These are phyloP conservation scores for Albula glossodonta DNA, from an alignment of 2,113 vertebrate species.

Conservation along the genomic window DNA sequence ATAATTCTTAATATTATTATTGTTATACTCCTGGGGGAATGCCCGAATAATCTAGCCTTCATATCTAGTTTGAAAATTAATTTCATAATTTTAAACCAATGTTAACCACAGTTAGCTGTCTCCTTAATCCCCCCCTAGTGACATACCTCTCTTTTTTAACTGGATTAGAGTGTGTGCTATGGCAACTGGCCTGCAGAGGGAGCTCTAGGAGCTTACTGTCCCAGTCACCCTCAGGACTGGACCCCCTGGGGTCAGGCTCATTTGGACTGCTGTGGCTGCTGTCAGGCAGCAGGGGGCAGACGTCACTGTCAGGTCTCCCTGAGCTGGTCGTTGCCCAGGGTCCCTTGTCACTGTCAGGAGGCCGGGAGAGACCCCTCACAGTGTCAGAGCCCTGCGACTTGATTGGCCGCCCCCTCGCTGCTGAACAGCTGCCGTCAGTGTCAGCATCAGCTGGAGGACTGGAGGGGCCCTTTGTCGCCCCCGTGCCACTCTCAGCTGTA, in stretches of 20 bases:
- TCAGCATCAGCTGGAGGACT: conserved; percentile 85
- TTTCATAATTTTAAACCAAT: too few species aligned
- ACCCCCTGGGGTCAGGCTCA: conserved; percentile 66
- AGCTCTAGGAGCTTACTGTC: conserved; percentile 56
- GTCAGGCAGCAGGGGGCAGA: conserved; percentile 76
- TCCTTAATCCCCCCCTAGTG: too few species aligned
- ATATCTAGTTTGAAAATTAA: too few species aligned
- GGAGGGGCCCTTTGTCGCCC: conserved; percentile 52
- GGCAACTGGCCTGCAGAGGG: neutral
- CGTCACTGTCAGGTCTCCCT: conserved; percentile 96
- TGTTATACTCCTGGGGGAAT: neutral
- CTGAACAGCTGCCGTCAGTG: conserved; percentile 88
- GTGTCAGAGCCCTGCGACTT: conserved; percentile 79
- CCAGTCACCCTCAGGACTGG: conserved; percentile 79
- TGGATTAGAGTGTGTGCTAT: neutral
- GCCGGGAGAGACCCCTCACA: conserved; percentile 81
- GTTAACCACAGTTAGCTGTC: too few species aligned
- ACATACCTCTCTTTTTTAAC: too few species aligned
- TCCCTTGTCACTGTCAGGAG: conserved; percentile 88
- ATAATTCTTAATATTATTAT: neutral
- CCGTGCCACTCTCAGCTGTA: conserved; percentile 76
- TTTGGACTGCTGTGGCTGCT: conserved; percentile 55
- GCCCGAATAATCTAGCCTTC: too few species aligned
- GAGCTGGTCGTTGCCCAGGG: conserved; percentile 62
- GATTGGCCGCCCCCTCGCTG: conserved; percentile 57